phyloP scores from a whole-genome alignment of 2,113 vertebrate species.

The Mesembrinibis cayennensis region DNA sequence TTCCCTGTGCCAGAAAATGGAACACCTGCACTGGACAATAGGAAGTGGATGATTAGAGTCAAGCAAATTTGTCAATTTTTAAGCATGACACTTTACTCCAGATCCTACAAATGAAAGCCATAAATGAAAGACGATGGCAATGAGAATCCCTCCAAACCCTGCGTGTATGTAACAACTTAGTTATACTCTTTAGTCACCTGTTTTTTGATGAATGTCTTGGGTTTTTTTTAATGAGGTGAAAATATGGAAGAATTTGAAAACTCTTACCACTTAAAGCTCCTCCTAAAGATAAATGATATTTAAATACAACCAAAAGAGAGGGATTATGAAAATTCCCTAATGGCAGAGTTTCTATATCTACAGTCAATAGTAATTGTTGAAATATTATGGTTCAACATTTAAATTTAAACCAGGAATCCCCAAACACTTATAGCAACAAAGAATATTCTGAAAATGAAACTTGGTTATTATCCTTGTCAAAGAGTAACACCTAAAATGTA shows the following conservation, averaged over 20 bases:
- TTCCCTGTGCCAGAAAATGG: slow-evolving; percentile 12
- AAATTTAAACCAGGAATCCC: neutral
- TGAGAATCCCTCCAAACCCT: neutral
- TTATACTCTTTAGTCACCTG: neutral
- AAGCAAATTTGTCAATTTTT: slow-evolving; percentile 12
- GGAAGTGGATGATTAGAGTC: slow-evolving; percentile 3
- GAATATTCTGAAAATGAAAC: neutral
- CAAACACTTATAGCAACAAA: neutral
- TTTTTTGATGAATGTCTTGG: neutral
- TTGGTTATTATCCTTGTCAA: neutral
- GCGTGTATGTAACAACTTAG: neutral
- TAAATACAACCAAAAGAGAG: neutral
- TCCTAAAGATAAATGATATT: slow-evolving; percentile 1
- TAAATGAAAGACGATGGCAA: neutral
- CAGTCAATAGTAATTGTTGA: neutral
- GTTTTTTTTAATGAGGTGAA: slow-evolving; percentile 18
- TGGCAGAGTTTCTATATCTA: neutral
- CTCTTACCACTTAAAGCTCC: neutral
- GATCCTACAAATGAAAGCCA: neutral
- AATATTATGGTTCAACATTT: neutral
- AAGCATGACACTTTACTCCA: neutral
- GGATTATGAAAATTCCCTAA: neutral
- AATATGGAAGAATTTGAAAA: slow-evolving; percentile 32
- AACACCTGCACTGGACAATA: slow-evolving; percentile 51
- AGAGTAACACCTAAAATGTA: neutral